Percentiles rank a stretch among this genome's conserved stretches.
Evolutionary conservation across 2,113 vertebrate genomes (phyloP).

Genomic region (Coturnix japonica): DNA sequence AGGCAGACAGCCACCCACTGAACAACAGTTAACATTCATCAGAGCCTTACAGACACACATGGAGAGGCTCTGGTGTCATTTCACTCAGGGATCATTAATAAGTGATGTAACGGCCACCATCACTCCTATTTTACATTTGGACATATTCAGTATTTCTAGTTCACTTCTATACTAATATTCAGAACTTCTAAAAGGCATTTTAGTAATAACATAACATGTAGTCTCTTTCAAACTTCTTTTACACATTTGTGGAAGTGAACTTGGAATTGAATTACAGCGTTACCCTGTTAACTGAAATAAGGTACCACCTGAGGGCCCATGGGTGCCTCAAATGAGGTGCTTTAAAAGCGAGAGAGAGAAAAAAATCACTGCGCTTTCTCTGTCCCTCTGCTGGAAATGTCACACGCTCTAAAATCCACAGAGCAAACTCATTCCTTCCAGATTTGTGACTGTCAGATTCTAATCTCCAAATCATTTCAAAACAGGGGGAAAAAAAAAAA

Average conservation of each 20-base stretch:
- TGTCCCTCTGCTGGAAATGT: not conserved
- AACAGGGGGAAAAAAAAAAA: not conserved
- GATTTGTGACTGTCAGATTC: constrained; percentile 6
- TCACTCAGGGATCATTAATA: not conserved
- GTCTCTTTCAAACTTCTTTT: not conserved
- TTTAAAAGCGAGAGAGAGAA: not conserved
- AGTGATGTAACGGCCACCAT: not conserved
- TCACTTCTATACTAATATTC: not conserved
- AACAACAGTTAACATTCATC: not conserved
- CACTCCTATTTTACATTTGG: not conserved
- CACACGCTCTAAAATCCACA: not conserved
- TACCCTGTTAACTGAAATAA: not conserved
- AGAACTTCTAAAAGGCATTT: not conserved
- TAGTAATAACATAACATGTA: not conserved
- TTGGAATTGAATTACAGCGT: not conserved
- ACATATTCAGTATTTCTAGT: not conserved
- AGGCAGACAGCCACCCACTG: not conserved
- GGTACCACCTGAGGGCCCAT: not conserved
- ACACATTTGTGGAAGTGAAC: not conserved
- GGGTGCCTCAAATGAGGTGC: not conserved
- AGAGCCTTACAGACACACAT: not conserved
- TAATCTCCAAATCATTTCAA: constrained; percentile 54
- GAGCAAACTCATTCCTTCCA: not conserved
- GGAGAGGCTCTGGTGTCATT: not conserved
- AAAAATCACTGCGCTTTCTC: not conserved